Conservation (phyloP, 2,888 invertebrate genomes). For the Drosophila quinaria region DNA sequence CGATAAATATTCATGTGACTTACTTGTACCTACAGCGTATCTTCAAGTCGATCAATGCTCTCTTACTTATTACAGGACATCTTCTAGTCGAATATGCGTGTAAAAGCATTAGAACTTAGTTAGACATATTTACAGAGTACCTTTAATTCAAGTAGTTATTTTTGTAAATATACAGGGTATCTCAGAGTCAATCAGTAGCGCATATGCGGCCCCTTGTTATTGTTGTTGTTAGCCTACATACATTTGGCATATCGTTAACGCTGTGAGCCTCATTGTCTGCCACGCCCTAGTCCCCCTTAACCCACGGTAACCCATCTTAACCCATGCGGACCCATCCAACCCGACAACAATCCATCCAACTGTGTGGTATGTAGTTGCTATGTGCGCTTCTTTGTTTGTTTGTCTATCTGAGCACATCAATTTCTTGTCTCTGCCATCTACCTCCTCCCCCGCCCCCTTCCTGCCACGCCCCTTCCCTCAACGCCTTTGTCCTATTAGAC, state of each 20-base stretch:
- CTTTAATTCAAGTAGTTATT: neutral
- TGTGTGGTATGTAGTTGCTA: slow-evolving; percentile 7
- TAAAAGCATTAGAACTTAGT: neutral
- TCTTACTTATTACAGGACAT: neutral
- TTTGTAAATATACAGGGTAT: slow-evolving; percentile 5
- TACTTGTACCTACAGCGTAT: neutral
- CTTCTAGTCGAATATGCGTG: neutral
- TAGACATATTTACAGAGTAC: neutral
- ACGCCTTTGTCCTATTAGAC: neutral
- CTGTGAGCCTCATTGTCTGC: slow-evolving; percentile 53
- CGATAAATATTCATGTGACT: neutral
- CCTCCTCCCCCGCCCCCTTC: neutral
- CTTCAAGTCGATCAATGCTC: neutral
- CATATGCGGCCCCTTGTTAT: neutral
- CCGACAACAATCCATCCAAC: slow-evolving; percentile 28
- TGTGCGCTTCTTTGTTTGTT: slow-evolving; percentile 36
- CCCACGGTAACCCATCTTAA: slow-evolving; percentile 22
- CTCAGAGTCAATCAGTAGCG: neutral
- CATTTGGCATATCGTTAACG: slow-evolving; percentile 58
- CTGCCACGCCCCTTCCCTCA: neutral
- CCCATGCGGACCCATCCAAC: slow-evolving; percentile 13
- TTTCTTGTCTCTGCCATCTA: slow-evolving; percentile 35
- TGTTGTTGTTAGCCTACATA: slow-evolving; percentile 51
- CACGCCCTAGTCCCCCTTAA: slow-evolving; percentile 27
- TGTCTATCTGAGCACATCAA: slow-evolving; percentile 52